These are phyloP conservation scores for Herminia tarsipennalis DNA, from an alignment of 2,888 invertebrate species.

Conservation along the genomic window DNA sequence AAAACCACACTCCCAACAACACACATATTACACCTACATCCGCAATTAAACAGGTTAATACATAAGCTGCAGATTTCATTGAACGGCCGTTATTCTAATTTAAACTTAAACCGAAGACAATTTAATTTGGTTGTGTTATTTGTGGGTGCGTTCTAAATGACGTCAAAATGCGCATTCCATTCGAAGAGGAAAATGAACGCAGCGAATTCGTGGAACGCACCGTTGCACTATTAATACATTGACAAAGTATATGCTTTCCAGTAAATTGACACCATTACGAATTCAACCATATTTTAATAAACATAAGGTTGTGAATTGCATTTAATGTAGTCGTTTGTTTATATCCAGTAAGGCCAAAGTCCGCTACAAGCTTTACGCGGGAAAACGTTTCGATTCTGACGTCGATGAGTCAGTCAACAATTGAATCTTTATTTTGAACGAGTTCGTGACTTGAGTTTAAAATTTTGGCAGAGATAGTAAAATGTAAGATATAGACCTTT, in stretches of 20 bases:
- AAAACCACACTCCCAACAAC: not conserved
- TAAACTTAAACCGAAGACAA: conserved; percentile 40
- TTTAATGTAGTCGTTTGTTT: conserved; percentile 13
- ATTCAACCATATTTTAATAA: conserved; percentile 29
- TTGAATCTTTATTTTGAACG: conserved; percentile 62
- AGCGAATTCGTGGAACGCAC: conserved; percentile 72
- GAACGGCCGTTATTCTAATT: conserved; percentile 30
- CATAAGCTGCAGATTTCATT: conserved; percentile 27
- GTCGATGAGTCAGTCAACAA: conserved; percentile 71
- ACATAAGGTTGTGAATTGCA: conserved; percentile 31
- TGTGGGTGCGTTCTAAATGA: conserved; percentile 63
- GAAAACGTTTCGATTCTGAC: conserved; percentile 66
- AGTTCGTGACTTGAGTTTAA: conserved; percentile 60
- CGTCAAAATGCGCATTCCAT: conserved; percentile 77
- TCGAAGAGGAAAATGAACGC: conserved; percentile 77
- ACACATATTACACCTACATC: conserved; percentile 1
- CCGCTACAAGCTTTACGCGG: conserved; percentile 61
- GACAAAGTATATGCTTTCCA: conserved; percentile 42
- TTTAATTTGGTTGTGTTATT: conserved; percentile 40
- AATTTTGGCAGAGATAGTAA: conserved; percentile 21
- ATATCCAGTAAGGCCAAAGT: conserved; percentile 30
- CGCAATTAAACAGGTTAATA: conserved; percentile 11
- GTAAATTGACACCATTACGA: conserved; percentile 19
- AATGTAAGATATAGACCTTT: conserved; percentile 29
- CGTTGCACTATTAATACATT: conserved; percentile 77